Evolutionary conservation across 2,113 vertebrate species (phyloP).

Genomic region (Psittacara wagleri): DNA sequence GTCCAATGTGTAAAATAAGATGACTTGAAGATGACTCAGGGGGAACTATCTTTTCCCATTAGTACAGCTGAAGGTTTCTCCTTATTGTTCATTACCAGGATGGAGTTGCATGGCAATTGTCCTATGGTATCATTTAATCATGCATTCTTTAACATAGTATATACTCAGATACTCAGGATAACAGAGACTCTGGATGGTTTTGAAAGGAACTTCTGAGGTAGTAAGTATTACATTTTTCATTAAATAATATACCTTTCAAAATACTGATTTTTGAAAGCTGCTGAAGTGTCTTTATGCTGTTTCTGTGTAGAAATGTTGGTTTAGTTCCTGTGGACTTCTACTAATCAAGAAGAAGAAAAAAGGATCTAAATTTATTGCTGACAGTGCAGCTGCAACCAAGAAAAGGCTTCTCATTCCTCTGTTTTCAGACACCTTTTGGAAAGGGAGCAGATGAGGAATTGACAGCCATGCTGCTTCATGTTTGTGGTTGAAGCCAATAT

Average conservation of each 20-base stretch:
- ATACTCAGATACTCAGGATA: not conserved
- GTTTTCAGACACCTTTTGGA: not conserved
- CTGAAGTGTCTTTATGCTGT: not conserved
- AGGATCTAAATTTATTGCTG: fast-evolving
- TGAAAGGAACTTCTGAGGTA: not conserved
- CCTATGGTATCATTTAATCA: not conserved
- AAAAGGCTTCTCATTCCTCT: not conserved
- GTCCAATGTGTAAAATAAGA: not conserved
- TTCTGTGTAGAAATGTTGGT: not conserved
- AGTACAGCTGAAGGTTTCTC: not conserved
- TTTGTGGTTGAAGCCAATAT: not conserved
- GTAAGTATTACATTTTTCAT: not conserved
- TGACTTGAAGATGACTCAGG: not conserved
- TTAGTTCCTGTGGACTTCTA: not conserved
- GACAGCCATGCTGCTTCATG: not conserved
- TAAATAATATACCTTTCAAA: not conserved
- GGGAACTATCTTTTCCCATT: not conserved
- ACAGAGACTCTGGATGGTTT: not conserved
- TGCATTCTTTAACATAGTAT: not conserved
- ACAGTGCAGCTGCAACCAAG: not conserved
- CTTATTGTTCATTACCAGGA: not conserved
- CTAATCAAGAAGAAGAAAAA: not conserved
- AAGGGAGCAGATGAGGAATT: not conserved
- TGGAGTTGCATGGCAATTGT: not conserved
- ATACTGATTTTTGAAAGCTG: not conserved